Base-by-base conservation (phyloP, 1,140 invertebrate genomes). In the Papilio helenus region DNA sequence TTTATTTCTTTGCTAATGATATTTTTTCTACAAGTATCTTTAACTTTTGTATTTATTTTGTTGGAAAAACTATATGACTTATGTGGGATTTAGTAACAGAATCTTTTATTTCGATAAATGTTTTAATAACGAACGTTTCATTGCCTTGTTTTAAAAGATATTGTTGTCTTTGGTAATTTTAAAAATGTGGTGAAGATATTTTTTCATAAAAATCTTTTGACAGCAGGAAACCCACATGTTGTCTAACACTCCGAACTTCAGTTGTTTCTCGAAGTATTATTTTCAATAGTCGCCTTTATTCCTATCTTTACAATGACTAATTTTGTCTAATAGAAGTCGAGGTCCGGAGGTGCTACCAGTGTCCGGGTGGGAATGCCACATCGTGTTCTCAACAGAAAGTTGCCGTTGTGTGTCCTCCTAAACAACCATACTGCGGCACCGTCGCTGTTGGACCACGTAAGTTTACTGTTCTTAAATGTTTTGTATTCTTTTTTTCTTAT, bases 371-470 rank as follows among this genome's bases (percentile, higher is more conserved):
- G 26, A 83, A 84, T 51, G 79, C 72, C 51, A 85, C 83, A 49
- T 68, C 76, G 12, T 89, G 87, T 79, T 51, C 71, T 42, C 77
- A 72, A 34, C 46, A 82, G 5, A 82, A 81, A 73, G 42, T 65
- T 3, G 14, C 80, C 12, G 81, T 84, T 20, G 42, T 77, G n/a
- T 93, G 92, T 71, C 80, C 89, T 4, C 49, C 77, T n/a, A 86
- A 87, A 10, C 51, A 81, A 3, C 89, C 87, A 3, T 81, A 83
- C 49, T 93, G 92, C 72, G 89, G 88, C 61, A 93, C 91, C 9
- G 78, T 86, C 20, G 92, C 90, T 14, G 79, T 58, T 10, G 82
- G 85, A 51, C 92, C 92, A 18, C 86, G 92, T 93, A 61, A 85
- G 89, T 87, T 82, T 42, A 49, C 16, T 16, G 44, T 14, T 46